Conservation (phyloP, 2,888 invertebrate species). For the Drosophila ezoana region DNA sequence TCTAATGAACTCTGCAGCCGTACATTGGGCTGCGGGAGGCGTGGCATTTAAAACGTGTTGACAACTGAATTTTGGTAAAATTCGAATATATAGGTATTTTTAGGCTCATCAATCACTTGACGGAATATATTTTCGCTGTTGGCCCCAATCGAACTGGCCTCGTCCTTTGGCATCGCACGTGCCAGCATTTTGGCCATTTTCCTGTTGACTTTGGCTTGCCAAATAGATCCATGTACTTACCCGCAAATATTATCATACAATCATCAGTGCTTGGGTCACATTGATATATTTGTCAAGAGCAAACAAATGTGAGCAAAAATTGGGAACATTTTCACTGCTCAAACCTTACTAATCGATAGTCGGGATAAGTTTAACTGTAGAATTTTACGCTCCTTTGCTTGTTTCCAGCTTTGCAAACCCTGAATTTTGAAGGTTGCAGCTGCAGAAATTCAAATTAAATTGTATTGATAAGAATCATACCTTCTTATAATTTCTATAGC, state of each 20-base stretch:
- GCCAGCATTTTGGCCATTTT: constrained; percentile 60
- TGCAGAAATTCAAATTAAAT: no score
- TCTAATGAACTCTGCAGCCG: constrained; percentile 35
- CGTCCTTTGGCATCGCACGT: constrained; percentile 56
- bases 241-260: constrained; percentile 49
- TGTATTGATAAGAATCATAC: no score
- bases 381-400: no score
- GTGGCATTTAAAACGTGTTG: constrained; percentile 50
- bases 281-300: constrained; percentile 30
- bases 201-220: constrained; percentile 49
- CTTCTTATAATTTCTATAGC: no score
- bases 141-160: constrained; percentile 50
- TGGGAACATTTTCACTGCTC: background rate
- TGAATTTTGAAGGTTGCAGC: no score
- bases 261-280: constrained; percentile 25
- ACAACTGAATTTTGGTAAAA: constrained; percentile 60
- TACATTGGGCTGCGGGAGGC: background rate
- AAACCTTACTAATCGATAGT: background rate
- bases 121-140: constrained; percentile 43
- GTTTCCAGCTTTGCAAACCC: no score
- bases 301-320: constrained; percentile 1
- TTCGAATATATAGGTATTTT: background rate
- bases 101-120: constrained; percentile 60
- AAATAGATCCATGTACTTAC: constrained; percentile 30
- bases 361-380: background rate